Conservation (phyloP, 2,888 invertebrate genomes). For the Fabriciana adippe region DNA sequence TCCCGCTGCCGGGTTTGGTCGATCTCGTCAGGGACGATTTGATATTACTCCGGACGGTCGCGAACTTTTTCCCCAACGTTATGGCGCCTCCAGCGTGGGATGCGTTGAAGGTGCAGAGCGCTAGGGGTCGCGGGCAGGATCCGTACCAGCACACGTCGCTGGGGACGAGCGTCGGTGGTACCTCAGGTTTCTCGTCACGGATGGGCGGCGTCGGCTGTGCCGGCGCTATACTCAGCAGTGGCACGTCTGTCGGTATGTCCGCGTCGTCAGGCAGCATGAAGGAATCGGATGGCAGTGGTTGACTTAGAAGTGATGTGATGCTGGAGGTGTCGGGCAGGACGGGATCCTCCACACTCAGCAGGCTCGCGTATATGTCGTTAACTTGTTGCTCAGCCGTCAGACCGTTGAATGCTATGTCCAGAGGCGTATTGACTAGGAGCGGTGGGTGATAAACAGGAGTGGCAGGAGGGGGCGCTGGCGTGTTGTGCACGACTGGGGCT, state of each 20-base stretch:
- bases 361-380: constrained; percentile 69
- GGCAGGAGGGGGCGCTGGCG: constrained; percentile 41
- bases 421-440: constrained; percentile 64
- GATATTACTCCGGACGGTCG: constrained; percentile 75
- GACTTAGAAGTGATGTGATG: constrained; percentile 65
- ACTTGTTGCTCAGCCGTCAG: constrained; percentile 71
- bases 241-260: constrained; percentile 47
- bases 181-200: constrained; percentile 50
- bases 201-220: constrained; percentile 45
- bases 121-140: constrained; percentile 83
- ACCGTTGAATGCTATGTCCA: constrained; percentile 67
- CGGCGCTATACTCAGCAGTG: constrained; percentile 50
- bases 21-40: constrained; percentile 73
- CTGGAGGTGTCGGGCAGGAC: constrained; percentile 65
- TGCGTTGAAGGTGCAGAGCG: constrained; percentile 81
- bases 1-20: constrained; percentile 63
- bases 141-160: constrained; percentile 76
- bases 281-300: constrained; percentile 58
- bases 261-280: constrained; percentile 65
- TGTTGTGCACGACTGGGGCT: constrained; percentile 41
- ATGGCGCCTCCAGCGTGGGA: constrained; percentile 82
- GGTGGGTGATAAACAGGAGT: constrained; percentile 56
- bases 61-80: constrained; percentile 76
- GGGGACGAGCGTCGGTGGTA: constrained; percentile 59
- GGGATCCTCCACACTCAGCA: constrained; percentile 67